Conservation (phyloP, 2,797 vertebrate species). For the Chlorospingus semifuscus region DNA sequence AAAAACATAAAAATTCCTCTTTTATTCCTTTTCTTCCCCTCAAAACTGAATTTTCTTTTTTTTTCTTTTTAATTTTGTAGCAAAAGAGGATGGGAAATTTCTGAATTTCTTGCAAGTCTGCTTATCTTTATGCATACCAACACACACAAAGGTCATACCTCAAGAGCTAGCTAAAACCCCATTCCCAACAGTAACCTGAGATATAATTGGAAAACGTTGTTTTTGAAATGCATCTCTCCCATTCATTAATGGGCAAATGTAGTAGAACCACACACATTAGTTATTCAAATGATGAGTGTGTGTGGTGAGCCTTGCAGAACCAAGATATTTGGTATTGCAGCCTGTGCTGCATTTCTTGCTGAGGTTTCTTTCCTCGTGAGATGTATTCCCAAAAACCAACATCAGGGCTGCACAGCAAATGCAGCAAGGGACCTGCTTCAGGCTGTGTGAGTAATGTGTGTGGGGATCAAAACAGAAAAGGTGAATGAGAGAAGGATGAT, state of each 20-base stretch:
- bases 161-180: not conserved
- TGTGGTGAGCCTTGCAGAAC: not conserved
- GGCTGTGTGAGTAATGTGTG: not conserved
- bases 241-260: constrained; percentile 16
- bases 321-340: not conserved
- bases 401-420: accelerated
- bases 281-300: not conserved
- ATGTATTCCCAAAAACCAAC: not conserved
- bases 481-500: not conserved
- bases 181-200: not conserved
- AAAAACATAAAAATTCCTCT: accelerated
- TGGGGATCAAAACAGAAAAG: not conserved
- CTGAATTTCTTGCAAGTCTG: not conserved
- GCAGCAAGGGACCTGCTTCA: not conserved
- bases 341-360: not conserved
- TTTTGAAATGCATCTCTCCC: not conserved
- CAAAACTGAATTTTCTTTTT: not conserved
- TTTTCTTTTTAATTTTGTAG: not conserved
- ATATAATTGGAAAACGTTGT: not conserved
- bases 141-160: not conserved
- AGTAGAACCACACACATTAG: not conserved
- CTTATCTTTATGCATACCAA: not conserved
- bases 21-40: accelerated
- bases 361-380: not conserved
- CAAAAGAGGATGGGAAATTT: not conserved